Evolutionary conservation across 2,888 invertebrate genomes (phyloP), one percentile per base, ranked within the genome.

Genomic region (Halocaridina rubra): DNA sequence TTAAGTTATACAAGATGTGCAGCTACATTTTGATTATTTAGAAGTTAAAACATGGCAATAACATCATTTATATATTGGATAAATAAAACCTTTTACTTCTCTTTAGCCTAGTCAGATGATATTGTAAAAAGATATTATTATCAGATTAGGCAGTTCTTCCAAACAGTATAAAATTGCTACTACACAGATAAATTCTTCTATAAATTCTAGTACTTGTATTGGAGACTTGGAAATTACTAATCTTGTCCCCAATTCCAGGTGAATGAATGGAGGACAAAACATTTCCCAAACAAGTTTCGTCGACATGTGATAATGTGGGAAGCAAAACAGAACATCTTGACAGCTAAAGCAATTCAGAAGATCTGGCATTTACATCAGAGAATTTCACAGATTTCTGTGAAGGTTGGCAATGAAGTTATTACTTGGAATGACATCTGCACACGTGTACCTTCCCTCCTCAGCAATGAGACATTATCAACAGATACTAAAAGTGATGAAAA

Each of bases 261-360:
- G 89, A 94, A 95, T 2, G 93, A 94, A 89, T 95, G 95, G 95
- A 92, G 94, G 82, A 93, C 95, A 90, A 91, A 93, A 19, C 93
- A 93, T 86, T 94, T 94, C 90, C 93, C 94, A 84, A 93, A 93
- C 75, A 94, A 93, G 13, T 93, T 93, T 89, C 92, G 95, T 87
- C 90, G 93, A 16, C 94, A 95, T 91, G 67, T 78, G 39, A 76
- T 80, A 4, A 92, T 95, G 88, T 90, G 95, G 79, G 93, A 93
- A 69, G 94, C 94, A 4, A 24, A 53, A 13, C 84, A 80, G 0
- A 84, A 85, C 77, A 69, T 88, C 30, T 67, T 88, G 33, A 76
- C 86, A 22, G 85, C 85, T 0, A 19, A n/a, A 3, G 67, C 81
- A 10, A 39, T 84, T 24, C 61, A 64, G 57, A 29, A 57, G n/a